A percentile compares a stretch with the other conserved stretches of the same genome.
Conservation (phyloP, 1,140 invertebrate genomes). For the Bombyx mandarina region DNA sequence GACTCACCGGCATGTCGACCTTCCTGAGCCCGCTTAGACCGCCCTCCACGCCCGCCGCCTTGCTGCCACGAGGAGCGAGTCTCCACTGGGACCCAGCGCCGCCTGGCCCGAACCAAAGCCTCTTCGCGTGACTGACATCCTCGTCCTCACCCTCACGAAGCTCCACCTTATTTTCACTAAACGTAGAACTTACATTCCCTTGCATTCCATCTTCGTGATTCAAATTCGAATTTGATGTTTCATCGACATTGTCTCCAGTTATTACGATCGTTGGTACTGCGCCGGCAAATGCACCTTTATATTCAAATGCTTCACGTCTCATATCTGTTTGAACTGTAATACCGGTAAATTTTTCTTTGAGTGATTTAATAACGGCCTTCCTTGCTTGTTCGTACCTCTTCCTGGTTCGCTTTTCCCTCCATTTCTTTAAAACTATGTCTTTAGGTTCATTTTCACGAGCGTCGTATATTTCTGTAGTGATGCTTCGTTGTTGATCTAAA, state of each 20-base stretch:
- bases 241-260: constrained; percentile 56
- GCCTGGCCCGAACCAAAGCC: constrained; percentile 58
- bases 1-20: constrained; percentile 57
- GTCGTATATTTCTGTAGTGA: constrained; percentile 12
- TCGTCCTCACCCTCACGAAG: constrained; percentile 20
- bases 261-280: constrained; percentile 36
- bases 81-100: constrained; percentile 59
- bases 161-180: constrained; percentile 24
- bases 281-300: constrained; percentile 38
- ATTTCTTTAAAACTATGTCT: constrained; percentile 40
- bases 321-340: constrained; percentile 17
- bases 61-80: constrained; percentile 43
- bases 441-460: constrained; percentile 3
- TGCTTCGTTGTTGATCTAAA: constrained; percentile 12
- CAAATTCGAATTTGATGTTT: constrained; percentile 60
- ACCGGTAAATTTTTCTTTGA: constrained; percentile 52
- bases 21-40: constrained; percentile 39
- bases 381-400: constrained; percentile 44
- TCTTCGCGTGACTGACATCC: constrained; percentile 55
- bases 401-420: constrained; percentile 49
- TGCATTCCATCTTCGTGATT: constrained; percentile 22
- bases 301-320: constrained; percentile 19
- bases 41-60: constrained; percentile 49
- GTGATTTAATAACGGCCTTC: constrained; percentile 54
- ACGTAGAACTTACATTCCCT: constrained; percentile 25